phyloP scores from a whole-genome alignment of 2,888 invertebrate species.

The Diabrotica balteata region DNA sequence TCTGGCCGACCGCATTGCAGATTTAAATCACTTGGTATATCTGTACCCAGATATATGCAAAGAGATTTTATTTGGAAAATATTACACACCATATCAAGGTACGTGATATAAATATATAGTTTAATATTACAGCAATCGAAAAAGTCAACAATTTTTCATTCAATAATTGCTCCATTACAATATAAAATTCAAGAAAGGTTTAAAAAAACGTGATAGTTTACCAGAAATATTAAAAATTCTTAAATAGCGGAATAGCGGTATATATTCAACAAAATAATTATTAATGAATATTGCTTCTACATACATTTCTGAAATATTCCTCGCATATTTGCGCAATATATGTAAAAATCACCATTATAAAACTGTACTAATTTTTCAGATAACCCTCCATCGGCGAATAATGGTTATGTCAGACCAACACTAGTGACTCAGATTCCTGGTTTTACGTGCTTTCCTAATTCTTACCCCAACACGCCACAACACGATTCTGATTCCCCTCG shows the following conservation, averaged over 20 bases:
- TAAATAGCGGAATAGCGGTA: too few relatives aligned
- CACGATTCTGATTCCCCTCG: constrained; percentile 75
- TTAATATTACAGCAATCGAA: too few relatives aligned
- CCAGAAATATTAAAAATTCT: too few relatives aligned
- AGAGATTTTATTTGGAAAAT: constrained; percentile 87
- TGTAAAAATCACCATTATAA: too few relatives aligned
- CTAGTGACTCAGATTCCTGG: constrained; percentile 85
- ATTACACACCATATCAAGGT: constrained; percentile 84
- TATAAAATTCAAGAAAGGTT: too few relatives aligned
- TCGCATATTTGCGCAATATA: too few relatives aligned
- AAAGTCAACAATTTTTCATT: too few relatives aligned
- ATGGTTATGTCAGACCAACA: constrained; percentile 87
- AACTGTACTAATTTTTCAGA: constrained; percentile 52
- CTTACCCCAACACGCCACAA: constrained; percentile 73
- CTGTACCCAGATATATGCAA: constrained; percentile 89
- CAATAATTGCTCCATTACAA: too few relatives aligned
- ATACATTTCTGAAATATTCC: too few relatives aligned
- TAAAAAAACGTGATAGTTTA: too few relatives aligned
- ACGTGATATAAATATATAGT: constrained; percentile 16
- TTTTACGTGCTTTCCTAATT: constrained; percentile 61
- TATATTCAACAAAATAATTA: too few relatives aligned
- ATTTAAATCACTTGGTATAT: constrained; percentile 81
- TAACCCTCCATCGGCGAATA: constrained; percentile 68
- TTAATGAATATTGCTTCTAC: too few relatives aligned
- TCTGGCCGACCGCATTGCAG: constrained; percentile 88